These are phyloP conservation scores for Neolamprologus falcicula DNA, from an alignment of 2,113 vertebrate genomes.

Conservation along the genomic window DNA sequence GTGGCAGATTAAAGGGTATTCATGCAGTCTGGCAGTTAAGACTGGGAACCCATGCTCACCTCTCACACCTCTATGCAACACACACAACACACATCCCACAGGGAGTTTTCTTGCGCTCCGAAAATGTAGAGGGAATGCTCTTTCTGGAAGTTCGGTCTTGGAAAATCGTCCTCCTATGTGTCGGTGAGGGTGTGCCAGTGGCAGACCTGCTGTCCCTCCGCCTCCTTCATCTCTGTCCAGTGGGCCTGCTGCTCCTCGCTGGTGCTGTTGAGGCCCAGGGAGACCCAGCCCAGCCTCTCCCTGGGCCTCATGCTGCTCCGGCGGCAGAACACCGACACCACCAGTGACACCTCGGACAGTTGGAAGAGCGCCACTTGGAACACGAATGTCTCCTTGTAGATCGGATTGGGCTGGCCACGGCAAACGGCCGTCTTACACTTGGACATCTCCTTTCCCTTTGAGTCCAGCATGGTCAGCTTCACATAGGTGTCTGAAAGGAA, in stretches of 20 bases:
- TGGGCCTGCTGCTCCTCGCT: conserved; percentile 90
- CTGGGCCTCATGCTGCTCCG: conserved; percentile 88
- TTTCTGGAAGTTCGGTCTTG: not conserved
- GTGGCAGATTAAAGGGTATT: conserved; percentile 29
- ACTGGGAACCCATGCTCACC: not conserved
- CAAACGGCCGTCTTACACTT: conserved; percentile 92
- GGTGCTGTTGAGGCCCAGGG: conserved; percentile 91
- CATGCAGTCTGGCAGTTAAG: conserved; percentile 36
- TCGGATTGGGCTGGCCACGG: conserved; percentile 89
- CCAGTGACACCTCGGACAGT: conserved; percentile 92
- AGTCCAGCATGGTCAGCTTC: conserved; percentile 93
- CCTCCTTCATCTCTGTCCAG: conserved; percentile 95
- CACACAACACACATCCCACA: not conserved
- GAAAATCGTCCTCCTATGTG: conserved; percentile 59
- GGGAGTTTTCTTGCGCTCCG: not conserved
- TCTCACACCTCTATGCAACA: conserved; percentile 14
- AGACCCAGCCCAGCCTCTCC: conserved; percentile 92
- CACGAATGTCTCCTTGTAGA: conserved; percentile 95
- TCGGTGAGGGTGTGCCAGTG: conserved; percentile 90
- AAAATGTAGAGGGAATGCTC: not conserved
- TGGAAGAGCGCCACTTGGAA: conserved; percentile 98
- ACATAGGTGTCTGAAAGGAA: conserved; percentile 85
- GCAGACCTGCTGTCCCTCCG: conserved; percentile 91
- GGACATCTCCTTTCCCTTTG: conserved; percentile 97
- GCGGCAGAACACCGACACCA: conserved; percentile 88